Evolutionary conservation across 2,113 vertebrate species (phyloP).

Genomic region (Haliaeetus leucogaster): DNA sequence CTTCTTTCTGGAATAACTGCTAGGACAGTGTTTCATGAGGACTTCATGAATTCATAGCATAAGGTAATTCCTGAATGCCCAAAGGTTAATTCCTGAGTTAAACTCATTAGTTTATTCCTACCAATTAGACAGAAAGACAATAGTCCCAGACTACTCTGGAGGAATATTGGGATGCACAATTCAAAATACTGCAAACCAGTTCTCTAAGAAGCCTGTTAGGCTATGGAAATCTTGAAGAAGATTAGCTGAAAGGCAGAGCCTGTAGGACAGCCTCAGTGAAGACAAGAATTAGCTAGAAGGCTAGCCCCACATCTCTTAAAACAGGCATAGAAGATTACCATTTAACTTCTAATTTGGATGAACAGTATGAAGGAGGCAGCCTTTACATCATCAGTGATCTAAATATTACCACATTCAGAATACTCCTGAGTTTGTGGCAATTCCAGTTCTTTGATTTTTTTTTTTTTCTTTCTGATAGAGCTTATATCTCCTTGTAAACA

Average conservation of each 20-base stretch:
- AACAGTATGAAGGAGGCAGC: neutral
- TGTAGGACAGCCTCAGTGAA: neutral
- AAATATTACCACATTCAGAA: neutral
- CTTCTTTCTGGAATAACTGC: neutral
- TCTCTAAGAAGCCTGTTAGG: neutral
- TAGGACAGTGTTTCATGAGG: neutral
- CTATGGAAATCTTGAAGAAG: neutral
- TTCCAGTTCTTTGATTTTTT: neutral
- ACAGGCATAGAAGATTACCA: accelerated
- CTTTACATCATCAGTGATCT: neutral
- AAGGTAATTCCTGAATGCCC: neutral
- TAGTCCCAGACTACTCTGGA: neutral
- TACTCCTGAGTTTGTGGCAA: neutral
- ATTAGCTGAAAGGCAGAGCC: neutral
- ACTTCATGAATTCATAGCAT: neutral
- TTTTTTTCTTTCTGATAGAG: neutral
- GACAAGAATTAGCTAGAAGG: neutral
- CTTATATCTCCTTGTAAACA: neutral
- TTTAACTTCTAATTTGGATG: neutral
- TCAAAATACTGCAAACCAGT: neutral
- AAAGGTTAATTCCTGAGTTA: neutral
- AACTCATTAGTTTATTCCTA: neutral
- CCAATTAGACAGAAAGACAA: neutral
- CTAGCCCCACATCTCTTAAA: neutral
- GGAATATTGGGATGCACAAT: neutral